Evolutionary conservation across 2,113 vertebrate genomes (phyloP).

Genomic region (Xenus cinereus): DNA sequence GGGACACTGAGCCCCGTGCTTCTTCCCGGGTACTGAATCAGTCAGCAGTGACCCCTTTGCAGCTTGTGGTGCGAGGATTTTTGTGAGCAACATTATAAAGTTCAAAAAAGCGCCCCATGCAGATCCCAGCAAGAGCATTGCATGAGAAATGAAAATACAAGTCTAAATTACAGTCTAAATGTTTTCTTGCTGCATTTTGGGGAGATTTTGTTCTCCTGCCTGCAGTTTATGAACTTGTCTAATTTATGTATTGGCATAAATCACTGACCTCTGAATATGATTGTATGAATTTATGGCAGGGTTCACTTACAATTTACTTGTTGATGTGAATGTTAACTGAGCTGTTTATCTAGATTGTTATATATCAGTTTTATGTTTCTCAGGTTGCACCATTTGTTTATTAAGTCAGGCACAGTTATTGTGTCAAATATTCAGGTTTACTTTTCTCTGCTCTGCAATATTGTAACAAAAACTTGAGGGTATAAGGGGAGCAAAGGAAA

Average conservation of each 20-base stretch:
- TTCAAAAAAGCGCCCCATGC: neutral
- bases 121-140: neutral
- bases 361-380: neutral
- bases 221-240: neutral
- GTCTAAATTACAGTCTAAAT: neutral
- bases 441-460: neutral
- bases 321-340: neutral
- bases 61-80: neutral
- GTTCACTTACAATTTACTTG: neutral
- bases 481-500: neutral
- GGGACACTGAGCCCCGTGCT: neutral
- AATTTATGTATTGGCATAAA: conserved; percentile 1
- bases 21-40: neutral
- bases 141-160: neutral
- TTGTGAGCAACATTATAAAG: neutral
- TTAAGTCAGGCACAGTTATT: neutral
- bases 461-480: neutral
- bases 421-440: neutral
- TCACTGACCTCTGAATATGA: neutral
- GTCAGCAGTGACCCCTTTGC: neutral
- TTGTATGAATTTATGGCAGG: neutral
- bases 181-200: neutral
- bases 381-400: neutral
- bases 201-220: neutral
- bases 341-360: neutral